Evolutionary conservation across 92 coral and sea anemone species (phyloP).

Genomic region (Epizoanthus ramosus): DNA sequence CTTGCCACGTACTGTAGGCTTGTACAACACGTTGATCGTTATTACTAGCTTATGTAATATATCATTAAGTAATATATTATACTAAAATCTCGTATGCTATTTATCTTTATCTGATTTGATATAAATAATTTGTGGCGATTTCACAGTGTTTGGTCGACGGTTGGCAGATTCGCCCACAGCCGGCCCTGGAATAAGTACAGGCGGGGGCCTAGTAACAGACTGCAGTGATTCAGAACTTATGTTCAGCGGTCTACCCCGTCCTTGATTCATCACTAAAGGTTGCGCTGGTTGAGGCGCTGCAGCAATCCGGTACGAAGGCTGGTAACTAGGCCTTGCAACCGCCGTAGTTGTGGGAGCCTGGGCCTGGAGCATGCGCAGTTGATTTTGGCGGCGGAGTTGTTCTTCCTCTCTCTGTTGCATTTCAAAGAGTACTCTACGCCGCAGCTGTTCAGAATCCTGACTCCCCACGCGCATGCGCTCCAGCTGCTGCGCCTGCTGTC

Average conservation of each 20-base stretch:
- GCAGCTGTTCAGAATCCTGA: conserved; percentile 10
- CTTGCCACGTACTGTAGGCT: no score
- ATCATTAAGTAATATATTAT: no score
- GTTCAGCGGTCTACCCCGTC: conserved; percentile 2
- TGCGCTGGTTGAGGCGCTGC: conserved; percentile 5
- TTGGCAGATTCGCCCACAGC: no score
- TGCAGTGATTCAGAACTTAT: background rate
- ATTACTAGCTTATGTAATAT: no score
- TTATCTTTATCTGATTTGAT: conserved; percentile 20
- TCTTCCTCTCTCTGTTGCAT: conserved; percentile 20
- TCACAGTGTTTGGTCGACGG: conserved; percentile 2
- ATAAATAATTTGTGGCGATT: conserved; percentile 18
- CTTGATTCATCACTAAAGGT: background rate
- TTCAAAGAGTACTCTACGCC: conserved; percentile 18
- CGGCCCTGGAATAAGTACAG: no score
- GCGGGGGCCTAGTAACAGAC: background rate
- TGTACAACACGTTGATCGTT: no score
- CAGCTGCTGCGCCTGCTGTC: conserved; percentile 19
- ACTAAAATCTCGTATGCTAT: conserved; percentile 1
- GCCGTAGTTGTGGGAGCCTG: conserved; percentile 12
- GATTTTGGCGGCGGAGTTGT: conserved; percentile 11
- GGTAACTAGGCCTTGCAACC: conserved; percentile 5
- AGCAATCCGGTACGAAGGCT: conserved; percentile 5
- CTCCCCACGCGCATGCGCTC: conserved; percentile 21
- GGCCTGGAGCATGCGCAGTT: conserved; percentile 14